Conservation (phyloP, 1,140 invertebrate species). For the Drosophila lacteicornis region DNA sequence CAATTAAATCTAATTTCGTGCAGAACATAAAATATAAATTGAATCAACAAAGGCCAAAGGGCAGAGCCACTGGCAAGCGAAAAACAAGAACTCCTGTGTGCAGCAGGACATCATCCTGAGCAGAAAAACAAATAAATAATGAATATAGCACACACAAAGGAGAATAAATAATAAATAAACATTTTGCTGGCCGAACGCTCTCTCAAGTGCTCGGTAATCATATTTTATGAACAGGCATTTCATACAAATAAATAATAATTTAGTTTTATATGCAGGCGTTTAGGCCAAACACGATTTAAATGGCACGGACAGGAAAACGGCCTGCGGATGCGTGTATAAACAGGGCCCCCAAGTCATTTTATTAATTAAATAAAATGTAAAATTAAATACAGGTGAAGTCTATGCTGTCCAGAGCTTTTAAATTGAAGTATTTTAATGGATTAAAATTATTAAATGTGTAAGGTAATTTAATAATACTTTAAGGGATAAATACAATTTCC, state of each 20-base stretch:
- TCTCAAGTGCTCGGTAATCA: slow-evolving; percentile 58
- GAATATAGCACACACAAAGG: slow-evolving; percentile 61
- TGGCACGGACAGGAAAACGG: slow-evolving; percentile 43
- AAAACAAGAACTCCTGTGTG: not conserved
- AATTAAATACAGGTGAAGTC: no score
- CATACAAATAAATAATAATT: slow-evolving; percentile 77
- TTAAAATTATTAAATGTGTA: no score
- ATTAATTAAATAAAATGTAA: no score
- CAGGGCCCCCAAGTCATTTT: slow-evolving; percentile 25
- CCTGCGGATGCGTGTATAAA: slow-evolving; percentile 8
- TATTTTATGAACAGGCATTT: slow-evolving; percentile 62
- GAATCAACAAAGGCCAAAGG: slow-evolving; percentile 11
- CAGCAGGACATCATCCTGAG: slow-evolving; percentile 20
- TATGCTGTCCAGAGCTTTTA: no score
- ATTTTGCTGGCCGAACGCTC: slow-evolving; percentile 37
- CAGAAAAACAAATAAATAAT: slow-evolving; percentile 56
- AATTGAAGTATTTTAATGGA: no score
- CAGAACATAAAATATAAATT: slow-evolving; percentile 40
- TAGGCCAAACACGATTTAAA: slow-evolving; percentile 61
- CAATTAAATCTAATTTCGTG: slow-evolving; percentile 45
- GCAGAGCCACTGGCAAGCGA: not conserved
- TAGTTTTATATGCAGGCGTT: slow-evolving; percentile 60
- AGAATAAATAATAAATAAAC: slow-evolving; percentile 74
- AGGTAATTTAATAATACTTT: no score
- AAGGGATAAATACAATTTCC: no score